These are phyloP conservation scores for Philhelius pedissequus DNA, from an alignment of 2,888 invertebrate genomes.

Conservation along the genomic window DNA sequence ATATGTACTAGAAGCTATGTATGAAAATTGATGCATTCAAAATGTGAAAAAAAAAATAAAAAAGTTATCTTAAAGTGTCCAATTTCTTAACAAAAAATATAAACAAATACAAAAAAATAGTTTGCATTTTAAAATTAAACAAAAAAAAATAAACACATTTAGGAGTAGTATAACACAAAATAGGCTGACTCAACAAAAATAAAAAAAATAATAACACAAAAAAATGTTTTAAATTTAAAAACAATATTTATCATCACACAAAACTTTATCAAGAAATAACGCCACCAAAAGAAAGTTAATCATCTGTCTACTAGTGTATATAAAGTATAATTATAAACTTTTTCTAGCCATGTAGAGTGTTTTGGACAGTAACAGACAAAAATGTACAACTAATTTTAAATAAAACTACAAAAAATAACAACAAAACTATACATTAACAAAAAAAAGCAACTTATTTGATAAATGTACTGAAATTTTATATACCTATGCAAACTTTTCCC, in stretches of 20 bases:
- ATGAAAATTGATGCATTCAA: conserved; percentile 49
- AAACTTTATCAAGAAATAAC: conserved; percentile 51
- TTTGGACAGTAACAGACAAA: conserved; percentile 44
- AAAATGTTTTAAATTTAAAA: conserved; percentile 28
- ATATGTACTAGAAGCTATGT: conserved; percentile 64
- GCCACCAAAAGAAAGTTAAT: conserved; percentile 48
- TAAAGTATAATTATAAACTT: conserved; percentile 10
- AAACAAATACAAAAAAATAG: not conserved
- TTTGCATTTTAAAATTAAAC: conserved; percentile 21
- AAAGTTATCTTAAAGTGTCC: conserved; percentile 41
- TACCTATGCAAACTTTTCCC: conserved; percentile 53
- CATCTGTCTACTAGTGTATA: conserved; percentile 51
- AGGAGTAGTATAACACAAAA: conserved; percentile 54
- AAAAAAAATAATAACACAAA: not conserved
- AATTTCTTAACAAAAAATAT: conserved; percentile 26
- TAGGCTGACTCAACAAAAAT: conserved; percentile 50
- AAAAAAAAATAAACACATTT: conserved; percentile 14
- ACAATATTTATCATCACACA: conserved; percentile 46
- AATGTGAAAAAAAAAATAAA: conserved; percentile 28
- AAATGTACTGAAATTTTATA: conserved; percentile 68
- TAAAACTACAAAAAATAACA: not conserved
- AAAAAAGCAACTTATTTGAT: conserved; percentile 16
- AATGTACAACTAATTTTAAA: conserved; percentile 62
- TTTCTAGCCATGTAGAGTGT: conserved; percentile 35
- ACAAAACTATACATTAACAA: not conserved